Percentiles rank a stretch among this genome's conserved stretches.
phyloP scores from a whole-genome alignment of 2,113 vertebrate genomes.

The Potamarius usumacintae region DNA sequence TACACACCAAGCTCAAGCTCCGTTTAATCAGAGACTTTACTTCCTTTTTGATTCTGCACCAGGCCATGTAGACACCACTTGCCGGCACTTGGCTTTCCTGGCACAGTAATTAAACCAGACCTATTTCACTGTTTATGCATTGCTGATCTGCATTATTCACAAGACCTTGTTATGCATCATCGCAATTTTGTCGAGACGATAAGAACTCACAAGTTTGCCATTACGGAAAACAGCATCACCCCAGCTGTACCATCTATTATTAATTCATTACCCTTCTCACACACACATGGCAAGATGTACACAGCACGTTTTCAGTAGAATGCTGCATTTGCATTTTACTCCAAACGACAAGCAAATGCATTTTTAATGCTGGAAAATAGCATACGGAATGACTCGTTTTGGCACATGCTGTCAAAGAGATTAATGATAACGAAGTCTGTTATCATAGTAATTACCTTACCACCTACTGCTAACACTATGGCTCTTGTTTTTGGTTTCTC shows the following conservation, averaged over 20 bases:
- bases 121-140: constrained; percentile 74
- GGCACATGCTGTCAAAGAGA: constrained; percentile 11
- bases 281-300: constrained; percentile 49
- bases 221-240: constrained; percentile 62
- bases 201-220: constrained; percentile 53
- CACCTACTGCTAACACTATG: constrained; percentile 16
- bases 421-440: constrained; percentile 23
- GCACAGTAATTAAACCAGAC: constrained; percentile 73
- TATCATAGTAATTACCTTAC: constrained; percentile 14
- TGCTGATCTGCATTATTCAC: constrained; percentile 73
- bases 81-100: constrained; percentile 60
- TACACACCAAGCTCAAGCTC: constrained; percentile 9
- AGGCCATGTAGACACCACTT: constrained; percentile 37
- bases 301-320: constrained; percentile 57
- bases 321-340: constrained; percentile 62
- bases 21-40: constrained; percentile 48
- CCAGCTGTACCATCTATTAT: constrained; percentile 59
- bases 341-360: constrained; percentile 51
- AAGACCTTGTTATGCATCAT: constrained; percentile 68
- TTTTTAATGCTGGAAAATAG: constrained; percentile 60
- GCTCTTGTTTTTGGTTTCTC: constrained; percentile 33
- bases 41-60: constrained; percentile 58
- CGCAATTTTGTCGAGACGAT: constrained; percentile 63
- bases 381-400: constrained; percentile 43
- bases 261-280: constrained; percentile 57